These are phyloP conservation scores for Calidris pygmaea DNA, from an alignment of 2,113 vertebrate species.

Conservation along the genomic window DNA sequence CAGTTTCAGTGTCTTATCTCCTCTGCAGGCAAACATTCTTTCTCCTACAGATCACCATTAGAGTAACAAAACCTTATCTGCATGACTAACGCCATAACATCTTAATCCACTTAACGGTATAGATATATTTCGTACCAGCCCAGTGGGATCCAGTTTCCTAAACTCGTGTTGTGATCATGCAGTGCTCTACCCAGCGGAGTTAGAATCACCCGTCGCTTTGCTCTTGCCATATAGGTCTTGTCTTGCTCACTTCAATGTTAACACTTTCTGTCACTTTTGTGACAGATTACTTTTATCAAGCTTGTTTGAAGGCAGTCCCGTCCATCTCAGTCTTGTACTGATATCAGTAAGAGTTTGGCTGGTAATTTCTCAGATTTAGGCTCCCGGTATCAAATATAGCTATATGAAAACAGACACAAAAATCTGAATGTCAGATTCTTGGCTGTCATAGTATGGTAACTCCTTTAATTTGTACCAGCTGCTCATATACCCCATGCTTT, in stretches of 20 bases:
- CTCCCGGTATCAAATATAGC: neutral
- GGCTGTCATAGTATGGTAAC: neutral
- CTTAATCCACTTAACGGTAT: neutral
- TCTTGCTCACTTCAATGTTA: neutral
- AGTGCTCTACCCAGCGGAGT: neutral
- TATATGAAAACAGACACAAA: neutral
- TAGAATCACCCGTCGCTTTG: neutral
- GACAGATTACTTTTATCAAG: neutral
- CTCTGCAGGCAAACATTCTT: constrained; percentile 37
- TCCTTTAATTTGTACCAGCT: constrained; percentile 24
- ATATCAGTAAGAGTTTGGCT: neutral
- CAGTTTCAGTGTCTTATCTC: constrained; percentile 25
- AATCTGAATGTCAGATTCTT: neutral
- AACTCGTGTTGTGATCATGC: neutral
- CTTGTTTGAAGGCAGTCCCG: neutral
- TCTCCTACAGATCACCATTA: constrained; percentile 3
- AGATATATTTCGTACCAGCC: neutral
- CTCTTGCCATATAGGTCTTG: neutral
- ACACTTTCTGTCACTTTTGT: neutral
- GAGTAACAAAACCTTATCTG: constrained; percentile 1
- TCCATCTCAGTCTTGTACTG: neutral
- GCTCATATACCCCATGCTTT: neutral
- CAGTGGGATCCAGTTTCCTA: neutral
- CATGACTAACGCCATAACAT: neutral
- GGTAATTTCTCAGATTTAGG: neutral